Percentiles rank a stretch among this genome's conserved stretches.
phyloP scores from a whole-genome alignment of 2,113 vertebrate species.

The Gavia stellata region DNA sequence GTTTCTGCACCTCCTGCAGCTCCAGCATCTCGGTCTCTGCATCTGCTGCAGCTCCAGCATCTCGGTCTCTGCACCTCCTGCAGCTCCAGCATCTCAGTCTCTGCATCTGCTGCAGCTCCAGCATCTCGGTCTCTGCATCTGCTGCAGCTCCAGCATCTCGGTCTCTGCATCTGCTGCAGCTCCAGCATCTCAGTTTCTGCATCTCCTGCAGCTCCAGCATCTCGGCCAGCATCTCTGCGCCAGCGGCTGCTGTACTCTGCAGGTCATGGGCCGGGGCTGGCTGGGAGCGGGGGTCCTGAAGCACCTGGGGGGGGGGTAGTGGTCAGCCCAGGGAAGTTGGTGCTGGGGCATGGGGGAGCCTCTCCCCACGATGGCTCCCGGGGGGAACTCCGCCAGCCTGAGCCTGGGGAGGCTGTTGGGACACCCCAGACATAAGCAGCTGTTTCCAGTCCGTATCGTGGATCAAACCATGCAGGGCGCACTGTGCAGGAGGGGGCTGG shows the following conservation, averaged over 20 bases:
- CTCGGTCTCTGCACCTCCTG: no score
- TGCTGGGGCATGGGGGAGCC: background rate
- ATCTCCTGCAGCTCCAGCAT: background rate
- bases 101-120: background rate
- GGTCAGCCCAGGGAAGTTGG: background rate
- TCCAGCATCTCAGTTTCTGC: background rate
- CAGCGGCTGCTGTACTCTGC: fast-evolving
- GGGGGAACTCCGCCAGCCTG: fast-evolving
- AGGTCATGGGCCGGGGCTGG: background rate
- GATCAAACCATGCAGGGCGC: fast-evolving
- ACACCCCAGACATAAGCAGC: background rate
- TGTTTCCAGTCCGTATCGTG: fast-evolving
- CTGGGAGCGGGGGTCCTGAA: background rate
- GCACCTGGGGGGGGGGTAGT: background rate
- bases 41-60: no score
- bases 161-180: background rate
- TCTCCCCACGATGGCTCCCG: fast-evolving
- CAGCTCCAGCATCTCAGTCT: background rate
- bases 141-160: background rate
- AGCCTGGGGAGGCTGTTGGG: background rate
- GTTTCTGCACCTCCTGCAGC: no score
- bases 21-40: no score
- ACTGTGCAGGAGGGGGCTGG: background rate
- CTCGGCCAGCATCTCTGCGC: background rate
- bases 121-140: background rate